Base-by-base conservation (phyloP, 2,113 vertebrate species). In the Varanus komodoensis region DNA sequence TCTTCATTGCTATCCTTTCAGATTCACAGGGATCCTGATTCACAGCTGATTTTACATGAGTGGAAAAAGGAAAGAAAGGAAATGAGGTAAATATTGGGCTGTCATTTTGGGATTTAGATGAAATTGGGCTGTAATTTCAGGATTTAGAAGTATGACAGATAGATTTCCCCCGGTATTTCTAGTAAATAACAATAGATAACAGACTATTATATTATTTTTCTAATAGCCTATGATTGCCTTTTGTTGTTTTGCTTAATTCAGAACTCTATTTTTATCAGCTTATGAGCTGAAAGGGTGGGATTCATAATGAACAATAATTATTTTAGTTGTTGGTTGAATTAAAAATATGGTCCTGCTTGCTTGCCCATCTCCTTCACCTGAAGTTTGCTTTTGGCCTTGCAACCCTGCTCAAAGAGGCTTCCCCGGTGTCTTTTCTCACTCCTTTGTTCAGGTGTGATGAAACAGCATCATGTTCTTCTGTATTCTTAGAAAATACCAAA, bases 51-150 rank as follows among this genome's bases (percentile, higher is more conserved):
- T 61, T 95, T 99, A 48, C 97, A 98, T 92, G 98, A 99, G 88
- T 99, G 99, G 99, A 98, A 98, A 87, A 97, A 96, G 90, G 99
- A 99, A 92, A 97, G 99, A 90, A 98, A 99, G 86, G 97, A 97
- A 89, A 97, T 99, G 97, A 98, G 98, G 99, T 99, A 95, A 96
- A 95, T 61, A 23, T 3, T 87, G 11, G 6, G 87, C 57, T 81
- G 79, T 64, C 88, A 86, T 92, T 52, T 44, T 61, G 2, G 67
- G 1, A 11, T 9, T 80, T 91, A 6, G 12, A 11, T 0, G 2
- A 38, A 23, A 67, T 0, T 87, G 11, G 6, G 87, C 57, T 81
- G 79, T 64, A 88, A 86, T 92, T 52, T 44, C 67, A 2, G 67
- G 1, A 8, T 9, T 80, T 91, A 6, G 12, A 11, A 3, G 7